Evolutionary conservation across 1,140 invertebrate species (phyloP), one percentile per base, ranked within the genome.

Genomic region (Drosophila sulfurigaster): DNA sequence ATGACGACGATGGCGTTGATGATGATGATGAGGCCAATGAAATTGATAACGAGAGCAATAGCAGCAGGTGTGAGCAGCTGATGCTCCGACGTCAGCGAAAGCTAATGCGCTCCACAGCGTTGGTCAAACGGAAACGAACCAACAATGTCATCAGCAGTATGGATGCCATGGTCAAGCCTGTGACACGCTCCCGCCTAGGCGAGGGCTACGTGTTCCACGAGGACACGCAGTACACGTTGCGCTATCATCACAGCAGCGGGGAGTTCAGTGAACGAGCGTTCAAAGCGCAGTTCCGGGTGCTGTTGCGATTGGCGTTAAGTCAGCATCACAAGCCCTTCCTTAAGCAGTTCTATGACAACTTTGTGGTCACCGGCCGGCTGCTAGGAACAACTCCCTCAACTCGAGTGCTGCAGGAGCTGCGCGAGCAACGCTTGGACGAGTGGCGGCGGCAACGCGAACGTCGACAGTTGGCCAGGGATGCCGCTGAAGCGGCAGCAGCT

Each of bases 311-410:
- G 59, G 91, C 91, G 25, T 35, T 92, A 8, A 83, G 72, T 41
- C 79, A 86, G 58, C 83, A 91, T 63, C 83, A 91, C 54, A 92
- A 91, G 71, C 78, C 78, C n/a, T 92, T 92, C 32, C 81, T 92
- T 28, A 88, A 83, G 48, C 75, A 91, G 64, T 91, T 92, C 72
- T 91, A 80, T 64, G 82, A 91, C 32, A 89, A 92, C 46, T 89
- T 92, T 65, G 82, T 92, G 51, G 56, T 86, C 3, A 91, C 77
- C 16, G 91, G 91, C 0, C 72, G 79, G 4, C 56, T 92, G 20
- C 15, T 89, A 58, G 91, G 89, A 38, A 91, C 91, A 10, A 91
- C 81, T 28, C 91, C 91, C 5, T 90, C 89, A 15, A 63, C 69
- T 1, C 60, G 82, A 16, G 75, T 91, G 13, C 58, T 92, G 3